Evolutionary conservation across 2,888 invertebrate genomes (phyloP).

Genomic region (Hypomecis atomaria): DNA sequence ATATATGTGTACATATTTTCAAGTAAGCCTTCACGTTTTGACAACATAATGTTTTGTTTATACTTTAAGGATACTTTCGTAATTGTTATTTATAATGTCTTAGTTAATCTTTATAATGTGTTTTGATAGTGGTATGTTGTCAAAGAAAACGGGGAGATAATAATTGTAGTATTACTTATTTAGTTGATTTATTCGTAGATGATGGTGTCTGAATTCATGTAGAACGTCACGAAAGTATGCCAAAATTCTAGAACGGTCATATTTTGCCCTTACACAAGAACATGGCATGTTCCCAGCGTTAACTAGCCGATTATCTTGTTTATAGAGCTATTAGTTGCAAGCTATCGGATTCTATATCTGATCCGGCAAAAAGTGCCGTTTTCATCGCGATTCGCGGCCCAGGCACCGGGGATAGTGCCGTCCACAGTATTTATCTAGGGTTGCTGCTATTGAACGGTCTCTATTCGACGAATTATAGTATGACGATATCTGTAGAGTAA

Average conservation of each 20-base stretch:
- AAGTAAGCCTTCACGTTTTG: too few species aligned
- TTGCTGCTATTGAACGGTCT: constrained; percentile 27
- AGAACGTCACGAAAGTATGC: background rate
- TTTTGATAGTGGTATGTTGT: too few species aligned
- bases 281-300: constrained; percentile 65
- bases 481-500: too few species aligned
- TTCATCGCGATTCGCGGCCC: constrained; percentile 70
- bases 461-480: background rate
- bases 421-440: constrained; percentile 51
- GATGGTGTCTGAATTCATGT: constrained; percentile 15
- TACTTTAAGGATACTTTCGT: too few species aligned
- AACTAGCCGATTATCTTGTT: constrained; percentile 78
- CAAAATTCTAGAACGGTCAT: constrained; percentile 34
- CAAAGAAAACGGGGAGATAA: too few species aligned
- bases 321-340: constrained; percentile 80
- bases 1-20: too few species aligned
- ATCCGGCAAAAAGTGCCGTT: constrained; percentile 77
- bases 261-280: constrained; percentile 57
- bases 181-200: constrained; percentile 32
- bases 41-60: too few species aligned
- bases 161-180: background rate
- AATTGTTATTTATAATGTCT: too few species aligned
- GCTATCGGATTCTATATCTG: constrained; percentile 73
- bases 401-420: constrained; percentile 44
- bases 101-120: too few species aligned